Percentiles rank a stretch among this genome's conserved stretches.
Conservation (phyloP, 2,113 vertebrate species). For the Montifringilla adamsi region DNA sequence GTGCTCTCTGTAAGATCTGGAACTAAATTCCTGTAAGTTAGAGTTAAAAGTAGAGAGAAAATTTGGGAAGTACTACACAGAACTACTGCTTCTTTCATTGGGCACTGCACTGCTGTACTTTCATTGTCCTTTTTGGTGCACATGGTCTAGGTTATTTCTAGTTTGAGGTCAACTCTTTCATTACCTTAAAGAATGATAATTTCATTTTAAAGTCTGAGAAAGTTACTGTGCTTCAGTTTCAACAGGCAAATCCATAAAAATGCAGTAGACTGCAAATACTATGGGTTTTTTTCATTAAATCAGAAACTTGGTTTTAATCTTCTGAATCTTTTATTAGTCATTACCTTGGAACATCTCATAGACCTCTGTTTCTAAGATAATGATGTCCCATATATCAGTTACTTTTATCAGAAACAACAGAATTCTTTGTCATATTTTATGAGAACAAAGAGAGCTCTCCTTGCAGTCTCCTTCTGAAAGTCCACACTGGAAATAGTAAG, state of each 20-base stretch:
- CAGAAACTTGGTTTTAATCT: background rate
- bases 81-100: background rate
- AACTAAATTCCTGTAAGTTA: background rate
- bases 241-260: background rate
- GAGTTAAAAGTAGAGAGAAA: background rate
- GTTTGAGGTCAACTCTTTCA: background rate
- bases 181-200: background rate
- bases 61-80: background rate
- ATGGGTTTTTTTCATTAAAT: background rate
- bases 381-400: background rate
- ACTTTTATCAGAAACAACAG: background rate
- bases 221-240: background rate
- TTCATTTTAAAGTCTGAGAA: background rate
- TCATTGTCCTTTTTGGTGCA: background rate
- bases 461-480: background rate
- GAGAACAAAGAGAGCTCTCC: background rate
- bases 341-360: background rate
- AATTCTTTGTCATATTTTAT: background rate
- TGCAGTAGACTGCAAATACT: background rate
- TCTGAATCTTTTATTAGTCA: background rate
- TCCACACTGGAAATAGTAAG: background rate
- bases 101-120: background rate
- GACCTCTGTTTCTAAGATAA: background rate
- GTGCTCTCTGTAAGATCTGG: background rate
- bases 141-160: background rate